Evolutionary conservation across 2,113 vertebrate genomes (phyloP).

Genomic region (Planiliza haematocheilus): DNA sequence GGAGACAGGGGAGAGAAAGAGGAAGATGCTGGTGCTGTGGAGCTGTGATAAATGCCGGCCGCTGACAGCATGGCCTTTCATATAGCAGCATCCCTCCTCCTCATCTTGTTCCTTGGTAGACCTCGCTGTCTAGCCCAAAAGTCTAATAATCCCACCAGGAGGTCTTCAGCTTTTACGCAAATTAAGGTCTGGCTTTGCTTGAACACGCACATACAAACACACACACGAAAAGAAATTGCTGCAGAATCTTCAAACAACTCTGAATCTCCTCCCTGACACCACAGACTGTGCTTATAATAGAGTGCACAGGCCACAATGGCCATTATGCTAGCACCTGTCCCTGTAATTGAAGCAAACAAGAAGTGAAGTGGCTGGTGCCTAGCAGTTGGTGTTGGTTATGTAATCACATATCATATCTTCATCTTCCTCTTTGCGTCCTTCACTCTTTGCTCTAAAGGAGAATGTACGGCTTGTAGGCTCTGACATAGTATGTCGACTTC

Average conservation of each 20-base stretch:
- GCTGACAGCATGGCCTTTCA: conserved; percentile 53
- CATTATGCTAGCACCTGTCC: not conserved
- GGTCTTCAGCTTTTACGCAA: conserved; percentile 12
- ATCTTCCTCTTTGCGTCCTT: not conserved
- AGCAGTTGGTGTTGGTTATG: too few species aligned
- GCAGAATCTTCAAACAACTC: conserved; percentile 10
- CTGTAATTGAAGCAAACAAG: not conserved
- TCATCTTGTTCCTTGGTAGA: conserved; percentile 13
- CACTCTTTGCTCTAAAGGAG: too few species aligned
- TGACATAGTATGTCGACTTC: too few species aligned
- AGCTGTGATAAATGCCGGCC: conserved; percentile 40
- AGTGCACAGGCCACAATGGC: not conserved
- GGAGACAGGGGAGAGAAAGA: not conserved
- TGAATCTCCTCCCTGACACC: not conserved
- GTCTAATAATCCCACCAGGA: conserved; percentile 12
- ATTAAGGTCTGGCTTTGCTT: not conserved
- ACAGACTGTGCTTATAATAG: not conserved
- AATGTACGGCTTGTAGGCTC: too few species aligned
- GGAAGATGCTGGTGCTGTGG: conserved; percentile 13
- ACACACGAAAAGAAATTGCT: conserved; percentile 14
- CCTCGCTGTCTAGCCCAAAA: conserved; percentile 17
- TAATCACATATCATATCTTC: not conserved
- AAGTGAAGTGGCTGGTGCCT: not conserved
- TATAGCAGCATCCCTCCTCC: conserved; percentile 21
- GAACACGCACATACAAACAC: not conserved